These are phyloP conservation scores for Amphipyra berbera DNA, from an alignment of 2,888 invertebrate genomes.

Conservation along the genomic window DNA sequence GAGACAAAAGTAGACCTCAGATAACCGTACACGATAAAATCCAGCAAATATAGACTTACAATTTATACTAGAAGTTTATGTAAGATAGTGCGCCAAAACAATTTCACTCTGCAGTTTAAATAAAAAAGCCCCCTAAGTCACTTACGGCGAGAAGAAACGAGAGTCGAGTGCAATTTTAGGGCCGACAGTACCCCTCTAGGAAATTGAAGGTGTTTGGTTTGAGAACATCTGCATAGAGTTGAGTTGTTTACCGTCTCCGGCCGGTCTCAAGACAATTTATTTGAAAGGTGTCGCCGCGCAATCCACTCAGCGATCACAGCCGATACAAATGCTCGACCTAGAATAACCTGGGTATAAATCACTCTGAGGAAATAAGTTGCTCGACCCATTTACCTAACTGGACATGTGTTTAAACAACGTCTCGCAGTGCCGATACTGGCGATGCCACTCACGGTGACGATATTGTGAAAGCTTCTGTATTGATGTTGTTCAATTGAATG, in stretches of 20 bases:
- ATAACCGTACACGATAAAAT: neutral
- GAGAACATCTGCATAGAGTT: constrained; percentile 84
- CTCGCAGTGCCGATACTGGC: constrained; percentile 47
- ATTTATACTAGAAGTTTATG: constrained; percentile 42
- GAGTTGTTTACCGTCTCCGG: constrained; percentile 85
- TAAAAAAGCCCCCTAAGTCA: constrained; percentile 74
- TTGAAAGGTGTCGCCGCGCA: constrained; percentile 88
- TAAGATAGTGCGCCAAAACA: constrained; percentile 64
- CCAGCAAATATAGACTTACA: constrained; percentile 6
- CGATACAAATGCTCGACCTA: constrained; percentile 77
- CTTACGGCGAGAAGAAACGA: constrained; percentile 66
- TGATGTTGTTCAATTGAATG: constrained; percentile 60
- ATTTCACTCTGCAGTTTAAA: constrained; percentile 77
- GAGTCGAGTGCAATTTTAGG: constrained; percentile 80
- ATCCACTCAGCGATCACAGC: constrained; percentile 83
- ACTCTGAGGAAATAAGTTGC: constrained; percentile 78
- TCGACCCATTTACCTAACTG: constrained; percentile 78
- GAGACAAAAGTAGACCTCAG: neutral
- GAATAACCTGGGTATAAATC: constrained; percentile 82
- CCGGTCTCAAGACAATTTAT: constrained; percentile 88
- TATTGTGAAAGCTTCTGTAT: constrained; percentile 70
- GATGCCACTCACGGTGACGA: constrained; percentile 61
- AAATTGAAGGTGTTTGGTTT: constrained; percentile 82
- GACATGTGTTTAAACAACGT: constrained; percentile 74
- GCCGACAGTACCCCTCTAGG: constrained; percentile 73